Evolutionary conservation across 2,797 vertebrate genomes (phyloP), one percentile per base, ranked within the genome.

Genomic region (Sebastes steindachneri): DNA sequence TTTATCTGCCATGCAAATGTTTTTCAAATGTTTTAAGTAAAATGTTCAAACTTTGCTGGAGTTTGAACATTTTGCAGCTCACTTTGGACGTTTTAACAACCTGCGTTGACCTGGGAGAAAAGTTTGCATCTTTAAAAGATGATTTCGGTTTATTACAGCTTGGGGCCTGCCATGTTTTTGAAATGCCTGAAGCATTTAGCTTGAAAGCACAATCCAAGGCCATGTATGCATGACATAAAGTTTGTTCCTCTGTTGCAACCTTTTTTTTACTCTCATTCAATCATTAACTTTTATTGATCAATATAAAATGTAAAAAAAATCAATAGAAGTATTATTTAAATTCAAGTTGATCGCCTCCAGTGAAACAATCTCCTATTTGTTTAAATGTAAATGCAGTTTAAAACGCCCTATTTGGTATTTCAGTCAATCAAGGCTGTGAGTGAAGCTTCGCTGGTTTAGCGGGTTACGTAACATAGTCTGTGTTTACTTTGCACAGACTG

Each of bases 401-500:
- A 73, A 74, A 45, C 4, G 3, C 4, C 28, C 21, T 6, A 1
- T 68, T 58, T 37, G 31, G 15, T 23, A 62, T 59, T 41, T 1
- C 2, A 25, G 23, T 33, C 2, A 41, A 41, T 31, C 19, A 53
- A 37, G 19, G 28, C 57, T 29, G 35, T 19, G 35, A 29, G 25
- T 62, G 4, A 41, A 62, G 26, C 54, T 12, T 53, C 5, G 10
- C 35, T 26, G 25, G 11, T 70, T 41, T 9, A 48, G 37, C 26
- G 1, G 58, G 25, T 77, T 70, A 21, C 29, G 33, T 45, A 60
- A 86, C 41, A 48, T 21, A 35, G 3, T 28, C 31, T 41, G n/a
- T 64, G 28, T 65, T 78, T 64, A 77, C 74, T 63, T 63, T 73
- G 59, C 1, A 29, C 54, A 63, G 15, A 28, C 60, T 64, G 37